These are phyloP conservation scores for Odontothrips loti DNA, from an alignment of 2,888 invertebrate species.

Conservation along the genomic window DNA sequence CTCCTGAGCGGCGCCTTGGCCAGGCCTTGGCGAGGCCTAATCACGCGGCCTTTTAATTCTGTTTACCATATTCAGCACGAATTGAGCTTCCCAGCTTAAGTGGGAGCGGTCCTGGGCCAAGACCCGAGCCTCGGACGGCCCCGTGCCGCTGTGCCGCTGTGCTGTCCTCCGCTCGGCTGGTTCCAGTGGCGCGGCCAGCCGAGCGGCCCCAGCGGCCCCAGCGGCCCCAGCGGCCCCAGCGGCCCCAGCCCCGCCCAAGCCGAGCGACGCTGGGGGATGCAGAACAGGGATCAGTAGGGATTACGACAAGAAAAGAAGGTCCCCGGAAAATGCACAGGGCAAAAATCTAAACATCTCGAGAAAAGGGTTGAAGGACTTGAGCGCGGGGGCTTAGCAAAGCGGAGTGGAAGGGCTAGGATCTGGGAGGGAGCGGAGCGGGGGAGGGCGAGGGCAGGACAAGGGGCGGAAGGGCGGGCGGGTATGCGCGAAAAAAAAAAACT, in stretches of 20 bases:
- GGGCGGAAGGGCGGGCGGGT: neutral
- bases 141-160: neutral
- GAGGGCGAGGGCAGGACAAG: neutral
- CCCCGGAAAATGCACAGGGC: conserved; percentile 20
- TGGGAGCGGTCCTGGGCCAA: neutral
- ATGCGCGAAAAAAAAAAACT: too few relatives aligned
- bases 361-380: conserved; percentile 25
- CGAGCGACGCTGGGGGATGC: neutral
- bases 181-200: too few relatives aligned
- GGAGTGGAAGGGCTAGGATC: neutral
- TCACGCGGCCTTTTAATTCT: conserved; percentile 22
- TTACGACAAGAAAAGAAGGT: conserved; percentile 25
- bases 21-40: neutral
- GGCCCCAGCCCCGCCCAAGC: too few relatives aligned
- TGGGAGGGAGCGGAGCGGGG: neutral
- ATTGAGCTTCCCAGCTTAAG: conserved; percentile 20
- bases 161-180: neutral
- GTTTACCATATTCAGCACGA: conserved; percentile 26
- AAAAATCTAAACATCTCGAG: conserved; percentile 25
- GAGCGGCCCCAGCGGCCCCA: too few relatives aligned
- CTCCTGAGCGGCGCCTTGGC: too few relatives aligned
- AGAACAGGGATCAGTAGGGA: conserved; percentile 22
- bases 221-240: too few relatives aligned
- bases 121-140: neutral
- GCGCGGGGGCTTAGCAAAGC: conserved; percentile 16